These are phyloP conservation scores for Myotis lucifugus DNA, from an alignment of 2,113 vertebrate genomes.

Conservation along the genomic window DNA sequence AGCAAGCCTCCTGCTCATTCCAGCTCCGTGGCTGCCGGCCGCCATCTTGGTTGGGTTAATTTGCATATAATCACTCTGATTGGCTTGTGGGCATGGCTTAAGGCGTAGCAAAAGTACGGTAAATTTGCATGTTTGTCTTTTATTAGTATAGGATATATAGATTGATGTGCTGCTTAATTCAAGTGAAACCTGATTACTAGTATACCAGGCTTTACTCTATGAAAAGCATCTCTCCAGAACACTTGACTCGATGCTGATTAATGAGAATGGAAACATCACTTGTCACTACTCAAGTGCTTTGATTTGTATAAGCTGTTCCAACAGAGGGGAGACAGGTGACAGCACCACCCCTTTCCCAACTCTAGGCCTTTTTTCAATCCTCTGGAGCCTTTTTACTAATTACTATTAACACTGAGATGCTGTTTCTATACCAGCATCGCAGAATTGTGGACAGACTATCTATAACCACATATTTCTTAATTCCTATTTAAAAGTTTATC, in stretches of 20 bases:
- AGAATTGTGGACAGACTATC: slow-evolving; percentile 70
- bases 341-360: slow-evolving; percentile 48
- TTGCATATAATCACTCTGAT: no score
- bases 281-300: slow-evolving; percentile 78
- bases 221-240: slow-evolving; percentile 78
- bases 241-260: slow-evolving; percentile 71
- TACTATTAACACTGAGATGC: slow-evolving; percentile 71
- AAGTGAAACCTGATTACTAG: slow-evolving; percentile 66
- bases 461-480: slow-evolving; percentile 17
- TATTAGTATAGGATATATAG: no score
- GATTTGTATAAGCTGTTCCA: slow-evolving; percentile 76
- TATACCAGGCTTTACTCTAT: slow-evolving; percentile 61
- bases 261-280: slow-evolving; percentile 82
- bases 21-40: no score
- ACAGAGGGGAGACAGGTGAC: slow-evolving; percentile 79
- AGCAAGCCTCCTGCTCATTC: no score
- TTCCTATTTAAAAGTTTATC: background rate
- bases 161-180: slow-evolving; percentile 69
- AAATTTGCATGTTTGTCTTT: no score
- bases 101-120: no score
- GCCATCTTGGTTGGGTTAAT: no score
- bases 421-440: slow-evolving; percentile 36
- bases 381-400: slow-evolving; percentile 80
- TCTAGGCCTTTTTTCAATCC: slow-evolving; percentile 5
- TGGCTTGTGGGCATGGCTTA: no score